Evolutionary conservation across 2,888 invertebrate genomes (phyloP).

Genomic region (Schrankia costaestrigalis): DNA sequence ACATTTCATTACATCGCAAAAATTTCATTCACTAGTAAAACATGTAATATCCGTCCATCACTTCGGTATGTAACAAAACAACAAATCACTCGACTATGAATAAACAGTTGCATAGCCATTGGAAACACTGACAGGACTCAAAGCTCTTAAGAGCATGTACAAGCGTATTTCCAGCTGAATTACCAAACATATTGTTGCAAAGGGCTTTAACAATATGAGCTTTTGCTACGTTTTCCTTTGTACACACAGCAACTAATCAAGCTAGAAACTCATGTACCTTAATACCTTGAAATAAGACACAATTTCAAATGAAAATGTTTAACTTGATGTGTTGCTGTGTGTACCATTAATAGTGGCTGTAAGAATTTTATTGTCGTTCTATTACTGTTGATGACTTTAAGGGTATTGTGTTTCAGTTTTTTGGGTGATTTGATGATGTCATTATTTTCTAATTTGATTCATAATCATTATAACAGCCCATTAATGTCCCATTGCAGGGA

Average conservation of each 20-base stretch:
- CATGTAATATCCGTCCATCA: too few species aligned
- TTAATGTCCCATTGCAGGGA: too few species aligned
- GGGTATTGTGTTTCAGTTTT: slow-evolving; percentile 36
- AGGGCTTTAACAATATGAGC: slow-evolving; percentile 43
- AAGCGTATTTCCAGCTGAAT: slow-evolving; percentile 29
- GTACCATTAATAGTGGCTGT: slow-evolving; percentile 56
- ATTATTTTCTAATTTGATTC: slow-evolving; percentile 23
- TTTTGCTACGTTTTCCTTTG: slow-evolving; percentile 41
- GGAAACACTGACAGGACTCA: slow-evolving; percentile 12
- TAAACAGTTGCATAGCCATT: slow-evolving; percentile 15
- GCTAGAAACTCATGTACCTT: too few species aligned
- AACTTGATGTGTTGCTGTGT: too few species aligned
- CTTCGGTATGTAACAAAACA: too few species aligned
- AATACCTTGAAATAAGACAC: too few species aligned
- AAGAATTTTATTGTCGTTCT: slow-evolving; percentile 45
- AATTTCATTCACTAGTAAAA: too few species aligned
- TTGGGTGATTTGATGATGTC: slow-evolving; percentile 31
- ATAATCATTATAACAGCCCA: too few species aligned
- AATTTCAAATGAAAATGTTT: too few species aligned
- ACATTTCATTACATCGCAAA: too few species aligned
- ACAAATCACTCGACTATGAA: slow-evolving; percentile 3
- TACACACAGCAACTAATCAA: too few species aligned
- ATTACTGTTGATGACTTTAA: slow-evolving; percentile 35
- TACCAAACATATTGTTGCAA: slow-evolving; percentile 42
- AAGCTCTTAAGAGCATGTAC: slow-evolving; percentile 12